Evolutionary conservation across 2,113 vertebrate genomes (phyloP).

Genomic region (Ranitomeya imitator): DNA sequence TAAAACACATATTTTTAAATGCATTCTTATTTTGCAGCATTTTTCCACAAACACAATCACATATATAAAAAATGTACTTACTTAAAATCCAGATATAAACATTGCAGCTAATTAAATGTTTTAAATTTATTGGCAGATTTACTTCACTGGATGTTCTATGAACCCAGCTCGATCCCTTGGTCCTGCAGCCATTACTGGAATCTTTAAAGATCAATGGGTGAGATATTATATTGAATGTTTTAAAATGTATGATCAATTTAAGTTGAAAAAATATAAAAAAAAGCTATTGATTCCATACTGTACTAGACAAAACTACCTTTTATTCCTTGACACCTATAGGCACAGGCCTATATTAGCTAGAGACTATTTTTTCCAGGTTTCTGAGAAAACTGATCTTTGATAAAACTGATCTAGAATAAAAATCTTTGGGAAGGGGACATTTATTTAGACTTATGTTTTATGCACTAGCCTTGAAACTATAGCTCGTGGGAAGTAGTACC

Average conservation of each 20-base stretch:
- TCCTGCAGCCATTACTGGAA: slow-evolving; percentile 70
- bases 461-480: too few species aligned
- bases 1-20: too few species aligned
- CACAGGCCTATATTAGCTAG: background rate
- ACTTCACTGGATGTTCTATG: slow-evolving; percentile 81
- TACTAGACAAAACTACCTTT: too few species aligned
- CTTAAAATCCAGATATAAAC: background rate
- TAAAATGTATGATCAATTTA: background rate
- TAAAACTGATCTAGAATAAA: too few species aligned
- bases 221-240: slow-evolving; percentile 53
- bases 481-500: too few species aligned
- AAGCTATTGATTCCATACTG: background rate
- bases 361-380: background rate
- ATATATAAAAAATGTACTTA: too few species aligned
- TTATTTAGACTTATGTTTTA: too few species aligned
- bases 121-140: slow-evolving; percentile 68
- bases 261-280: background rate
- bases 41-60: too few species aligned
- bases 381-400: background rate
- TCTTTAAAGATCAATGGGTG: slow-evolving; percentile 76
- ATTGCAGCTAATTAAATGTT: background rate
- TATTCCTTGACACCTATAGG: background rate
- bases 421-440: too few species aligned
- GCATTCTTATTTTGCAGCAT: too few species aligned
- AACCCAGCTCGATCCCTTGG: slow-evolving; percentile 79